phyloP scores from a whole-genome alignment of 2,797 vertebrate genomes.

The Hemitrygon akajei region DNA sequence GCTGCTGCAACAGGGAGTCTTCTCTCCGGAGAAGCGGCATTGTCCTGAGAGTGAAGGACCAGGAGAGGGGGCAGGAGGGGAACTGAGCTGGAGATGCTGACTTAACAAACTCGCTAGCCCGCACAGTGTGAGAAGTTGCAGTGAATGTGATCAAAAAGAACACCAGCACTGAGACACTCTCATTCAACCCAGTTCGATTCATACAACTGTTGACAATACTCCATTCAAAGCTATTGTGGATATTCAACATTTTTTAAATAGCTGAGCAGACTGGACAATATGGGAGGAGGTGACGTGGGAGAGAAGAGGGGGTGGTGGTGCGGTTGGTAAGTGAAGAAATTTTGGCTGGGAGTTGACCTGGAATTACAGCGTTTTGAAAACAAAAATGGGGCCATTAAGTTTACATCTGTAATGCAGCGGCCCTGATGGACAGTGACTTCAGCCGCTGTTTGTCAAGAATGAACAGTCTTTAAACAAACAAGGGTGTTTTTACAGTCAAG shows the following conservation, averaged over 20 bases:
- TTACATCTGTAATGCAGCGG: not conserved
- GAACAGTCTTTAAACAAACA: not conserved
- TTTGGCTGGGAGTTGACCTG: conserved; percentile 86
- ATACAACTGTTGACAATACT: conserved; percentile 99
- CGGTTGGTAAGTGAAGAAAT: conserved; percentile 64
- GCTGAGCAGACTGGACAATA: conserved; percentile 97
- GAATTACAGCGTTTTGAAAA: conserved; percentile 62
- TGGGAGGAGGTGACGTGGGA: conserved; percentile 56
- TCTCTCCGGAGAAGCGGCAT: not conserved
- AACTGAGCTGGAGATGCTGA: not conserved
- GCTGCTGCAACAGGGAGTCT: not conserved
- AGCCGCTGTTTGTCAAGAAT: not conserved
- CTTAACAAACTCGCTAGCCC: conserved; percentile 17
- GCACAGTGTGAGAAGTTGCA: not conserved
- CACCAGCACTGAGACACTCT: conserved; percentile 50
- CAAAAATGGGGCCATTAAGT: not conserved
- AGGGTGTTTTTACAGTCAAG: not conserved
- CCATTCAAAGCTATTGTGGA: conserved; percentile 96
- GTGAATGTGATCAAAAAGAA: not conserved
- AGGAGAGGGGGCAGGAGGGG: not conserved
- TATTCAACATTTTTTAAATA: conserved; percentile 99
- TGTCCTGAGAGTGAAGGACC: not conserved
- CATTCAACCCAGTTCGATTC: conserved; percentile 98
- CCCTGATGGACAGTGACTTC: not conserved
- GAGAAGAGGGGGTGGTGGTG: too few species aligned